phyloP scores from a whole-genome alignment of 2,113 vertebrate genomes.

The Pangasianodon gigas region DNA sequence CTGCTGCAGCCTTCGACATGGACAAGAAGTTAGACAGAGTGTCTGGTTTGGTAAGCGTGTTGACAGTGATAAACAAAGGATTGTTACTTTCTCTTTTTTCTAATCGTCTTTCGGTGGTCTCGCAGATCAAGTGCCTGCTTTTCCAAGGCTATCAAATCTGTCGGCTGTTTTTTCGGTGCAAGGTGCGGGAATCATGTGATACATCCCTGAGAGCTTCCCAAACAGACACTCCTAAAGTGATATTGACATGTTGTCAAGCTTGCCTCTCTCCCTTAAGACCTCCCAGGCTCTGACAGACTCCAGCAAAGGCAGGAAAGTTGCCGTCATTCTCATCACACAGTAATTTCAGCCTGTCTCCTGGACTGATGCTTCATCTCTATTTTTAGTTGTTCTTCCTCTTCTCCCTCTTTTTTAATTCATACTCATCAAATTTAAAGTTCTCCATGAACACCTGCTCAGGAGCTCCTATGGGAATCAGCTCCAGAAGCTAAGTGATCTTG shows the following conservation, averaged over 20 bases:
- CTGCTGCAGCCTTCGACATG: conserved; percentile 44
- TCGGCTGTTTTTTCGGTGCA: conserved; percentile 56
- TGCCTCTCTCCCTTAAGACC: conserved; percentile 72
- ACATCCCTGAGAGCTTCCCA: conserved; percentile 75
- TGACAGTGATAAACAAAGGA: conserved; percentile 82
- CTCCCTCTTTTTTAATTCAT: conserved; percentile 51
- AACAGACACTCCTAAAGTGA: conserved; percentile 72
- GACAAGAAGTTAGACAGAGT: conserved; percentile 67
- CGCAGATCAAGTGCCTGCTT: conserved; percentile 71
- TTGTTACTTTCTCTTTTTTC: conserved; percentile 67
- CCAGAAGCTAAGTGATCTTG: conserved; percentile 39
- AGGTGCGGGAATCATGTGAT: conserved; percentile 68
- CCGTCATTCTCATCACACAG: conserved; percentile 64
- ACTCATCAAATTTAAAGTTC: conserved; percentile 70
- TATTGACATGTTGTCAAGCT: conserved; percentile 81
- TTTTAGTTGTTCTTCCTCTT: conserved; percentile 69
- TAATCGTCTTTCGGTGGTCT: conserved; percentile 70
- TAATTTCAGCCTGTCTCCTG: conserved; percentile 73
- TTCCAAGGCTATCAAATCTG: conserved; percentile 67
- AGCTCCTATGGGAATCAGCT: conserved; percentile 65
- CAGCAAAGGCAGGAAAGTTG: conserved; percentile 70
- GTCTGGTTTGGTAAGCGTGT: conserved; percentile 73
- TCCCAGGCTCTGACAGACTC: conserved; percentile 72
- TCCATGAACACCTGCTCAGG: conserved; percentile 70
- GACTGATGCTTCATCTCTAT: conserved; percentile 73